These are phyloP conservation scores for Drosophila insularis DNA, from an alignment of 1,140 invertebrate genomes.

Conservation along the genomic window DNA sequence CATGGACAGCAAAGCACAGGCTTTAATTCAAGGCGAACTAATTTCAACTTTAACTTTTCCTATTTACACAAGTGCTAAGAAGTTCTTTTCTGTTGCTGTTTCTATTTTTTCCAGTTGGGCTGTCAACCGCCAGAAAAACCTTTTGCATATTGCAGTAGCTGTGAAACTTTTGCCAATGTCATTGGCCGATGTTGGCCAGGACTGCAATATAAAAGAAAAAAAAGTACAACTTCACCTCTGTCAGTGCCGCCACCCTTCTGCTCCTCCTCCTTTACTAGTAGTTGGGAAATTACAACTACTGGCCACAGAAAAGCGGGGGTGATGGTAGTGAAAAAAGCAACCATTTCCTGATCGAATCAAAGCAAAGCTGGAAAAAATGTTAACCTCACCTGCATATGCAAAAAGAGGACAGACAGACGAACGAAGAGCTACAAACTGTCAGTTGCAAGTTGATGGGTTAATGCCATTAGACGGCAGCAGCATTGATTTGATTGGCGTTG, in stretches of 20 bases:
- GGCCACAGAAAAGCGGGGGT: slow-evolving; percentile 21
- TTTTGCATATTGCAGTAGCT: slow-evolving; percentile 69
- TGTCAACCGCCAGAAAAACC: slow-evolving; percentile 49
- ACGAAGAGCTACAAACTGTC: slow-evolving; percentile 35
- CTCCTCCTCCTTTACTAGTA: slow-evolving; percentile 4
- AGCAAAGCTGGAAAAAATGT: slow-evolving; percentile 53
- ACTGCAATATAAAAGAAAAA: slow-evolving; percentile 21
- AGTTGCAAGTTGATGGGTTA: slow-evolving; percentile 74
- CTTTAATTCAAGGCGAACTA: slow-evolving; percentile 17
- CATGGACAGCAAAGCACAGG: background rate
- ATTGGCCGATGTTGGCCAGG: slow-evolving; percentile 42
- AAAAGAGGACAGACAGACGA: background rate
- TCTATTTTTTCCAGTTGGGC: background rate
- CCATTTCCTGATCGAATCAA: slow-evolving; percentile 77
- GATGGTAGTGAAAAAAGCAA: slow-evolving; percentile 42
- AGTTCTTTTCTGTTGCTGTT: slow-evolving; percentile 7
- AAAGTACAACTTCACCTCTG: slow-evolving; percentile 67
- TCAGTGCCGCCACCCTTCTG: slow-evolving; percentile 16
- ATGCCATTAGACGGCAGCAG: slow-evolving; percentile 71
- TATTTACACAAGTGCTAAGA: slow-evolving; percentile 7
- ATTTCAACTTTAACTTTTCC: slow-evolving; percentile 27
- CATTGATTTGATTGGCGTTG: slow-evolving; percentile 80
- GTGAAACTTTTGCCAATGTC: slow-evolving; percentile 51
- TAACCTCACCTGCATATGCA: slow-evolving; percentile 41
- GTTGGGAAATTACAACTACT: slow-evolving; percentile 53